These are phyloP conservation scores for Thera britannica DNA, from an alignment of 2,888 invertebrate genomes.

Conservation along the genomic window DNA sequence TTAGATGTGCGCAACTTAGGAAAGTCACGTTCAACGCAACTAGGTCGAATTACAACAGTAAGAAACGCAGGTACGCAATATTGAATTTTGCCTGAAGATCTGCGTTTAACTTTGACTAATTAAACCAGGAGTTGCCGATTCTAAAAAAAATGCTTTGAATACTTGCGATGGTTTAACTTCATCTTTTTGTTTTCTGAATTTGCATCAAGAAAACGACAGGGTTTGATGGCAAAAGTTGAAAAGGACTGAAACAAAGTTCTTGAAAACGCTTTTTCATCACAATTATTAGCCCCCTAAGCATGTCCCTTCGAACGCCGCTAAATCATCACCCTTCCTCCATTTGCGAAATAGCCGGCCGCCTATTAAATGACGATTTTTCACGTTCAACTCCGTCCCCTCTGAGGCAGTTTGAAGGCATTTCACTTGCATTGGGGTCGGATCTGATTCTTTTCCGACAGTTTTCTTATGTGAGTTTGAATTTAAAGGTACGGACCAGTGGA, in stretches of 20 bases:
- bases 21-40: no score
- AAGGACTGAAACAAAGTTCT: conserved; percentile 19
- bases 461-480: conserved; percentile 37
- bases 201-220: background rate
- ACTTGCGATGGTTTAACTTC: no score
- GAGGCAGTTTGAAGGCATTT: conserved; percentile 59
- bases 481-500: conserved; percentile 19
- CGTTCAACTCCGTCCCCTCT: conserved; percentile 41
- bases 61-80: no score
- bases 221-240: conserved; percentile 11
- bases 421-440: conserved; percentile 48
- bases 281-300: conserved; percentile 42
- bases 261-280: conserved; percentile 36
- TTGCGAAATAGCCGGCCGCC: conserved; percentile 69
- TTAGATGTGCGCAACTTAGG: no score
- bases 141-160: no score
- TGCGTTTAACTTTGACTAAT: no score
- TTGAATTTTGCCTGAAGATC: no score
- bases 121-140: no score
- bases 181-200: background rate
- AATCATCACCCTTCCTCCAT: conserved; percentile 67
- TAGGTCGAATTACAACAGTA: no score
- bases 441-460: conserved; percentile 43
- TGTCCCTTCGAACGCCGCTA: conserved; percentile 49
- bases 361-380: conserved; percentile 83